phyloP scores from a whole-genome alignment of 2,888 invertebrate genomes.

The Cephus rjabovi region DNA sequence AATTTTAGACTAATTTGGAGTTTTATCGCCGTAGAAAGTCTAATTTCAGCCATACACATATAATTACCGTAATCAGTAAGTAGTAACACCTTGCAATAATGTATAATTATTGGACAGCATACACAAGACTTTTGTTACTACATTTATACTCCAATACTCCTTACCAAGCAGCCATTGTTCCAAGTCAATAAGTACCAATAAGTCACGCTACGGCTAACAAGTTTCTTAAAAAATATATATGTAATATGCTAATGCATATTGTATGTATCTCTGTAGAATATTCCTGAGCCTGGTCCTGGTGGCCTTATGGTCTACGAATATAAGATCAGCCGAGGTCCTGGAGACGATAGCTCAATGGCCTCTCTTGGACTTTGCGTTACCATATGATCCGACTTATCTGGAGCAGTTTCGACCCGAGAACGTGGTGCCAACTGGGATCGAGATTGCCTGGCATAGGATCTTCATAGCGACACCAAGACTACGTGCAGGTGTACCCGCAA shows the following conservation, averaged over 20 bases:
- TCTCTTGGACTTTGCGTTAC: slow-evolving; percentile 62
- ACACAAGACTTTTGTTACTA: neutral
- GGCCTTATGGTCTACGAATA: neutral
- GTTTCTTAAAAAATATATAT: neutral
- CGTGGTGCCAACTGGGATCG: slow-evolving; percentile 82
- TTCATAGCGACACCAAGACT: slow-evolving; percentile 83
- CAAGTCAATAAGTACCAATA: neutral
- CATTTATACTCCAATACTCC: neutral
- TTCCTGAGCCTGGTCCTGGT: neutral
- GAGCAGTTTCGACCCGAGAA: slow-evolving; percentile 76
- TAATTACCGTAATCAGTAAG: neutral
- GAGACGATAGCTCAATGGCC: slow-evolving; percentile 68
- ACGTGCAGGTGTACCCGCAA: slow-evolving; percentile 81
- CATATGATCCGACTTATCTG: slow-evolving; percentile 58
- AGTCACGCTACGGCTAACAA: neutral
- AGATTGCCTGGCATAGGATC: slow-evolving; percentile 77
- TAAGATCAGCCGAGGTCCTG: slow-evolving; percentile 43
- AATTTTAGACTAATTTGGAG: neutral
- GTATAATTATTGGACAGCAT: neutral
- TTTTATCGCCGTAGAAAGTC: neutral
- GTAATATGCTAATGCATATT: neutral
- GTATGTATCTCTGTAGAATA: neutral
- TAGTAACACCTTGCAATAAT: neutral
- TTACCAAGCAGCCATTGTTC: neutral
- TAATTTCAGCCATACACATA: neutral